A percentile compares a stretch with the other conserved stretches of the same genome.
These are phyloP conservation scores for Chlorospingus semifuscus DNA, from an alignment of 2,797 vertebrate genomes.

Conservation along the genomic window DNA sequence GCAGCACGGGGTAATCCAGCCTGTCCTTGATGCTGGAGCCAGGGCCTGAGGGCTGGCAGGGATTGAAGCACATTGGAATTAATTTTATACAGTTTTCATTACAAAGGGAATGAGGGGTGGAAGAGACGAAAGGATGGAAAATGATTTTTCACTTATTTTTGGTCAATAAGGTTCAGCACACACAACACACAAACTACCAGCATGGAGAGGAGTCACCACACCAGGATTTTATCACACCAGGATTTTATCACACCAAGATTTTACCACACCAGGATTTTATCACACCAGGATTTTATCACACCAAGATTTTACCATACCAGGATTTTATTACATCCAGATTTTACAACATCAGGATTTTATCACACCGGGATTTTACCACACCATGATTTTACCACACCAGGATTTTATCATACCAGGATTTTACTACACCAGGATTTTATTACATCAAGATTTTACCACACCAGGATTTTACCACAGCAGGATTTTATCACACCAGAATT, in stretches of 20 bases:
- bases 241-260: not conserved
- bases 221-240: accelerated
- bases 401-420: not conserved
- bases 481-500: not conserved
- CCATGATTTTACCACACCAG: not conserved
- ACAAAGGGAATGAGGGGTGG: not conserved
- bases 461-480: not conserved
- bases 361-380: not conserved
- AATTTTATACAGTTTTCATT: not conserved
- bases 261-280: constrained; percentile 59
- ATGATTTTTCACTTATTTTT: accelerated
- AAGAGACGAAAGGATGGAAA: not conserved
- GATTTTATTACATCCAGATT: not conserved
- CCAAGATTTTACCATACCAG: constrained; percentile 66
- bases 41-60: constrained; percentile 85
- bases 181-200: not conserved
- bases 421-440: not conserved
- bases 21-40: constrained; percentile 86
- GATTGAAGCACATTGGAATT: not conserved
- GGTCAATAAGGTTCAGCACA: accelerated
- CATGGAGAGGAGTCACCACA: accelerated
- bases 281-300: accelerated
- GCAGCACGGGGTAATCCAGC: constrained; percentile 88
- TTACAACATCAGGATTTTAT: not conserved
- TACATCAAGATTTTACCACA: not conserved